Conservation (phyloP, 2,797 vertebrate genomes). For the Dicrostonyx torquatus region DNA sequence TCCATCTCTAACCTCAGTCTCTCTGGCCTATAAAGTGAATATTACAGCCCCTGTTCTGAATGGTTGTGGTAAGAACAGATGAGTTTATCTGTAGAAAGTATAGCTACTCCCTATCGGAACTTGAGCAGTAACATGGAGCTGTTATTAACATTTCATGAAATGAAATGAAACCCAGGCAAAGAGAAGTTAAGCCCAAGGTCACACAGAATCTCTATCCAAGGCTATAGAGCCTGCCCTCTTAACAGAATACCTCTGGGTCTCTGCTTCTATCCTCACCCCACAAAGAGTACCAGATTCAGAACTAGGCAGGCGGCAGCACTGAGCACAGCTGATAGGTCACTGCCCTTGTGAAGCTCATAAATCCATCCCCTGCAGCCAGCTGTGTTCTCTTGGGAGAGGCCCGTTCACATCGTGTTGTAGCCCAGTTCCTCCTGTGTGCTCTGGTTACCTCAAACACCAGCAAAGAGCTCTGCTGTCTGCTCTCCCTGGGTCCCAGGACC, state of each 20-base stretch:
- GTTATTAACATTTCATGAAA: not conserved
- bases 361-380: not conserved
- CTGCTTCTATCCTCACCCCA: not conserved
- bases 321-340: not conserved
- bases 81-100: not conserved
- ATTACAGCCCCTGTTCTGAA: not conserved
- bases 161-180: not conserved
- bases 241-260: not conserved
- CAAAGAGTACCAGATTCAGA: not conserved
- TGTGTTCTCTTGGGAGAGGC: not conserved
- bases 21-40: not conserved
- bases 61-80: not conserved
- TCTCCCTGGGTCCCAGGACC: not conserved
- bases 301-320: not conserved
- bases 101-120: not conserved
- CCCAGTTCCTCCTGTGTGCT: not conserved
- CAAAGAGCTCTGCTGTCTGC: not conserved
- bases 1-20: not conserved
- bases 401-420: not conserved
- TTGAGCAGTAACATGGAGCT: not conserved
- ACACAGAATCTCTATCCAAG: not conserved
- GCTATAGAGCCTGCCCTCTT: not conserved
- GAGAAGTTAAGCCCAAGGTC: not conserved
- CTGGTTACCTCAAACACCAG: not conserved
- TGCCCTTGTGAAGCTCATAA: not conserved